Conservation (phyloP, 2,797 vertebrate genomes). For the Lacerta agilis region DNA sequence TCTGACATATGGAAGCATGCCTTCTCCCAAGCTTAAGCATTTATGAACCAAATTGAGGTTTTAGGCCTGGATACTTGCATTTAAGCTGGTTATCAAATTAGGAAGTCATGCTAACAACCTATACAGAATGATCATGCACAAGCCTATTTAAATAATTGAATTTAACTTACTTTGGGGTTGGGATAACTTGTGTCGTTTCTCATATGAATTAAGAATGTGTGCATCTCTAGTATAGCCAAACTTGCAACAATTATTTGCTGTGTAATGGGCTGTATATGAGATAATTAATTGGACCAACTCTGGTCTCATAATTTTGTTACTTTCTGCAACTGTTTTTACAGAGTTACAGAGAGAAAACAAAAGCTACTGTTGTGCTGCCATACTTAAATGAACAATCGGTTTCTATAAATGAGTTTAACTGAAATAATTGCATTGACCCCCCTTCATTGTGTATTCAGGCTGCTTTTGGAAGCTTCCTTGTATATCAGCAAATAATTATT, state of each 20-base stretch:
- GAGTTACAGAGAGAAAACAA: neutral
- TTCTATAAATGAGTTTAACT: neutral
- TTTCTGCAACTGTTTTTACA: too few relatives aligned
- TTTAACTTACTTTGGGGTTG: neutral
- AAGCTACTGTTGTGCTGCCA: neutral
- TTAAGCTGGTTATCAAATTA: neutral
- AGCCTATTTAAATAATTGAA: neutral
- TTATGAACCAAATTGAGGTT: neutral
- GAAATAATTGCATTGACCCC: neutral
- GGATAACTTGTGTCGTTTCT: neutral
- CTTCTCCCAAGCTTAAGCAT: neutral
- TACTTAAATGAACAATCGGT: neutral
- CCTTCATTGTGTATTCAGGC: neutral
- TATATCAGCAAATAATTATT: slow-evolving; percentile 14
- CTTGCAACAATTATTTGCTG: neutral
- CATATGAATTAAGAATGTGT: neutral
- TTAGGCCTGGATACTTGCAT: neutral
- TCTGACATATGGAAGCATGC: neutral
- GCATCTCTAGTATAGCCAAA: too few relatives aligned
- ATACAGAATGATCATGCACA: neutral
- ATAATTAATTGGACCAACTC: neutral
- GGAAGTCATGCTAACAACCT: neutral
- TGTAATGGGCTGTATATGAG: neutral
- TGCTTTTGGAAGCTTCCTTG: neutral
- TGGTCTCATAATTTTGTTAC: neutral